Base-by-base conservation (phyloP, 2,888 invertebrate genomes). In the Eupithecia dodoneata region DNA sequence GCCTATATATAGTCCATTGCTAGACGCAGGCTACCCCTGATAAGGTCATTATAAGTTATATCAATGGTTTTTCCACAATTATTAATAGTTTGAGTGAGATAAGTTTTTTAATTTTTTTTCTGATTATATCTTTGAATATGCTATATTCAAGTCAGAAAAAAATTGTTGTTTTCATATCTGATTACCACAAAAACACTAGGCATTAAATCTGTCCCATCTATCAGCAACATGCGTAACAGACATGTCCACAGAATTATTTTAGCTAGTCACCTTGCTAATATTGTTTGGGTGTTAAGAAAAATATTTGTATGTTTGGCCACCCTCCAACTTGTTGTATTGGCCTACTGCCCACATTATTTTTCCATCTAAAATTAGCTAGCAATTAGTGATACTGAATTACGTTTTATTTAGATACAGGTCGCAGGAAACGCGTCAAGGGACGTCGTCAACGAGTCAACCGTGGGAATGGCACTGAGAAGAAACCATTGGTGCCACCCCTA, bases 401-500 rank as follows among this genome's bases (percentile, higher is more conserved):
- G 79, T 82, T 87, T 86, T 83, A 82, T 82, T 85, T 85, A 91
- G 91, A 90, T 85, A 82, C 92, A 92, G 93, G 91, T 91, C 85
- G 81, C 82, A 83, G 83, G 82, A 85, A 83, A 84, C 85, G 82
- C 82, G 85, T 84, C 88, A 88, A 83, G 87, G 88, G 89, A 88
- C 86, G 87, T 85, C 87, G 87, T 84, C 89, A 82, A 83, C 84
- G 85, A 88, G 86, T 87, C 88, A 87, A 83, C 88, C 84, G 85
- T 85, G 85, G 84, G 84, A 84, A 83, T 82, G 79, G 84, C 81
- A 85, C 81, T 75, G 79, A 83, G 84, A 86, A 84, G 82, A 86
- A 83, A 81, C 81, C 66, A 83, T 81, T 85, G 70, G 72, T 72
- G 83, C 86, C 83, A 85, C 86, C 69, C 83, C 82, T 81, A 82